Evolutionary conservation across 2,113 vertebrate species (phyloP).

Genomic region (Chaetorhynchus papuensis): DNA sequence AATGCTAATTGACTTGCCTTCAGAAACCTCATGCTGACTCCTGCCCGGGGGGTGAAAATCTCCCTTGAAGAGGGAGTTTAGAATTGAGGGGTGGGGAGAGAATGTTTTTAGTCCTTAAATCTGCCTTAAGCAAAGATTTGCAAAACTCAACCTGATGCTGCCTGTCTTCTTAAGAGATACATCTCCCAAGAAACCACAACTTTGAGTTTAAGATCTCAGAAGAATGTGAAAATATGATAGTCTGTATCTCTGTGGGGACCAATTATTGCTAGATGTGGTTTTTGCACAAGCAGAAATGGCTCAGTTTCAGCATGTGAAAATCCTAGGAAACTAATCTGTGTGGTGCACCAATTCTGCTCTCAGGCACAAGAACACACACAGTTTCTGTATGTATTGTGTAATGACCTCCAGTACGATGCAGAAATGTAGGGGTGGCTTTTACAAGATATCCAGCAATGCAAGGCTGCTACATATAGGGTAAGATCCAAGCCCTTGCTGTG

Average conservation of each 20-base stretch:
- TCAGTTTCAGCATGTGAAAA: slow-evolving; percentile 12
- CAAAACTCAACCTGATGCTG: slow-evolving; percentile 1
- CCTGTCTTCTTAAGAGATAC: background rate
- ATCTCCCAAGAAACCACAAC: slow-evolving; percentile 1
- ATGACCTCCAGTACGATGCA: slow-evolving; percentile 31
- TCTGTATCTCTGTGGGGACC: slow-evolving; percentile 30
- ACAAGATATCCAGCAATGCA: slow-evolving; percentile 42
- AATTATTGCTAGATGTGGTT: slow-evolving; percentile 13
- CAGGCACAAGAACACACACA: background rate
- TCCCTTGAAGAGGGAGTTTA: background rate
- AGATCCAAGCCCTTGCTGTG: slow-evolving; percentile 47
- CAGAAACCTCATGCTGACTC: background rate
- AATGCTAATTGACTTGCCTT: background rate
- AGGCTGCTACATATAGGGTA: background rate
- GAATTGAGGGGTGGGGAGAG: background rate
- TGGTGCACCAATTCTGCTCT: background rate
- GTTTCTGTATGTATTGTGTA: background rate
- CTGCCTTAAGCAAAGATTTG: slow-evolving; percentile 2
- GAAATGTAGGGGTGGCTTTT: slow-evolving; percentile 35
- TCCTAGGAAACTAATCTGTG: background rate
- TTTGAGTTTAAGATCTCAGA: slow-evolving; percentile 18
- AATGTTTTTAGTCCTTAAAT: background rate
- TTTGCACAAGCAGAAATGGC: slow-evolving; percentile 3
- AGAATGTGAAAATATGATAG: slow-evolving; percentile 9
- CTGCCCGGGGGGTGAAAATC: background rate